phyloP scores from a whole-genome alignment of 2,797 vertebrate species.

The Lagocephalus sceleratus region DNA sequence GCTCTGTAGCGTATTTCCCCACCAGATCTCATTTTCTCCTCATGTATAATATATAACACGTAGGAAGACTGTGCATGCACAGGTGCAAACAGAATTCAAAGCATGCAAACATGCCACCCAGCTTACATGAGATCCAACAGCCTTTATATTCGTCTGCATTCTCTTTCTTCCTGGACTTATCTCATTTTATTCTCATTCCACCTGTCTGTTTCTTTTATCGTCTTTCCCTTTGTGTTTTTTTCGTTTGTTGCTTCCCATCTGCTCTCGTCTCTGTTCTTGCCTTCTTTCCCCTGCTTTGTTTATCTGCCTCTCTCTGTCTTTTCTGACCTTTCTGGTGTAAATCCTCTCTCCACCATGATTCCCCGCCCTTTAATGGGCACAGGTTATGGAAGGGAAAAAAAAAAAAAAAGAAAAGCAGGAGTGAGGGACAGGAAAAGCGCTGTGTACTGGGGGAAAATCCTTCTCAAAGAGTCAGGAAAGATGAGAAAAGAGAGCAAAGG shows the following conservation, averaged over 20 bases:
- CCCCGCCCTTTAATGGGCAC: slow-evolving; percentile 51
- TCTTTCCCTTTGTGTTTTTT: slow-evolving; percentile 46
- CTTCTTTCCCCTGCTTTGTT: slow-evolving; percentile 39
- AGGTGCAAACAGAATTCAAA: slow-evolving; percentile 26
- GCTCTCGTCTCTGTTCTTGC: slow-evolving; percentile 33
- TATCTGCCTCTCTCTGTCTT: slow-evolving; percentile 42
- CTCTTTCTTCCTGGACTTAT: slow-evolving; percentile 31
- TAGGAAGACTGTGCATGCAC: slow-evolving; percentile 1
- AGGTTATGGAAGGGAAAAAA: slow-evolving; percentile 15
- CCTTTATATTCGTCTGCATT: slow-evolving; percentile 23
- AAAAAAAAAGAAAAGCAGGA: no score
- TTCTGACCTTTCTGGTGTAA: slow-evolving; percentile 58
- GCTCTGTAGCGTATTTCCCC: no score
- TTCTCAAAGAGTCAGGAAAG: slow-evolving; percentile 46
- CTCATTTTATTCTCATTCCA: slow-evolving; percentile 34
- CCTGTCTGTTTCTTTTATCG: slow-evolving; percentile 44
- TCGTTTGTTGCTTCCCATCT: slow-evolving; percentile 42
- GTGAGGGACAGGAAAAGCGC: slow-evolving; percentile 10
- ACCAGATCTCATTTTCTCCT: slow-evolving; percentile 4
- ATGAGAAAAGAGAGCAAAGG: slow-evolving; percentile 45
- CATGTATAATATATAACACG: slow-evolving; percentile 1
- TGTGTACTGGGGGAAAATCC: slow-evolving; percentile 63
- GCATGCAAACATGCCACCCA: slow-evolving; percentile 15
- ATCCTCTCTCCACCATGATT: slow-evolving; percentile 48
- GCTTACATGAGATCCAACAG: slow-evolving; percentile 29